These are phyloP conservation scores for Perizoma flavofasciatum DNA, from an alignment of 2,888 invertebrate species.

Conservation along the genomic window DNA sequence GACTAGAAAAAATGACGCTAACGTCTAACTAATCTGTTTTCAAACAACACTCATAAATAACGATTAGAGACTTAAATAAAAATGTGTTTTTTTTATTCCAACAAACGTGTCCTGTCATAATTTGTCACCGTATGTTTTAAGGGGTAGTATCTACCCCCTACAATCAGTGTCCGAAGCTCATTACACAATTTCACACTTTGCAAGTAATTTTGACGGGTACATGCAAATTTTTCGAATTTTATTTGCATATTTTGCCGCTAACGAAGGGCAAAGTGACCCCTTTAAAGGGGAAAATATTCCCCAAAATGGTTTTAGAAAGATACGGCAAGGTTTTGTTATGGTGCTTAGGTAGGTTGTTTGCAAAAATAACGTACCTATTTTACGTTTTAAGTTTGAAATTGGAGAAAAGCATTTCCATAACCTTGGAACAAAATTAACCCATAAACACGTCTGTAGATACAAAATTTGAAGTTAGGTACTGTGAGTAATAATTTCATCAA, in stretches of 20 bases:
- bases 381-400: background rate
- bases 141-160: constrained; percentile 28
- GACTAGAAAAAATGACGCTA: no score
- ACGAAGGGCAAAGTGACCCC: constrained; percentile 33
- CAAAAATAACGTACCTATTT: background rate
- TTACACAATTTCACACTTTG: constrained; percentile 46
- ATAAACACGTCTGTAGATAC: no score
- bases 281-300: constrained; percentile 13
- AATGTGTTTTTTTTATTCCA: background rate
- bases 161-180: constrained; percentile 40
- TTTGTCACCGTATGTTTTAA: constrained; percentile 17
- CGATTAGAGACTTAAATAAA: no score
- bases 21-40: no score
- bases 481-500: no score
- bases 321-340: constrained; percentile 6
- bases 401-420: background rate
- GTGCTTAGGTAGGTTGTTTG: constrained; percentile 1
- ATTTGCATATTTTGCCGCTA: constrained; percentile 38
- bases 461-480: no score
- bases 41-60: no score
- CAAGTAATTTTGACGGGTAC: constrained; percentile 38
- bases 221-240: constrained; percentile 44
- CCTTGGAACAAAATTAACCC: background rate
- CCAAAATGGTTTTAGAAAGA: constrained; percentile 14
- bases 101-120: constrained; percentile 10